Conservation (phyloP, 2,113 vertebrate genomes). For the Xyliphius kryptos region DNA sequence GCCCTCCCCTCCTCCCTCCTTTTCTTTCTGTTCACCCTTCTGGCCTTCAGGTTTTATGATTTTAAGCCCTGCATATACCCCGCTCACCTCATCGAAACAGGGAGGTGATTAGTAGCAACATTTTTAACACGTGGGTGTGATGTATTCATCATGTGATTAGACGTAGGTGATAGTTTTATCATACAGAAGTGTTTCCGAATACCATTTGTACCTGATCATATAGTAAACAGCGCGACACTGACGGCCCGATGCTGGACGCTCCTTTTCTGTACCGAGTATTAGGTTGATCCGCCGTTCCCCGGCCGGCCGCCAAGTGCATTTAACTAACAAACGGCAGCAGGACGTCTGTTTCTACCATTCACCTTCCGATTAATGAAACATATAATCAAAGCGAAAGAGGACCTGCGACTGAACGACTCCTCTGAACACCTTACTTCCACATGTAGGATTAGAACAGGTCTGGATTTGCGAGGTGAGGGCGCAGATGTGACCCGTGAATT, state of each 20-base stretch:
- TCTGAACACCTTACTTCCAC: no score
- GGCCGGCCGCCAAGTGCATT: no score
- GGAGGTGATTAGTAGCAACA: background rate
- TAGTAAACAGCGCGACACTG: background rate
- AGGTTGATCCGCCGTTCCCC: no score
- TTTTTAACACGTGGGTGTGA: background rate
- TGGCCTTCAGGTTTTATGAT: background rate
- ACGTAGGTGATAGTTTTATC: background rate
- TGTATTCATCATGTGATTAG: background rate
- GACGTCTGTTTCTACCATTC: no score
- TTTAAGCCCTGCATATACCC: background rate
- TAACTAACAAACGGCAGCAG: no score
- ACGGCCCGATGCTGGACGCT: background rate
- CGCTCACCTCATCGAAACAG: background rate
- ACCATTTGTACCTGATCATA: constrained; percentile 6
- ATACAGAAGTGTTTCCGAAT: constrained; percentile 3
- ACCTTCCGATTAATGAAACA: no score
- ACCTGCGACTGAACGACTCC: no score
- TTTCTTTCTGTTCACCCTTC: constrained; percentile 28
- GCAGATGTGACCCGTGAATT: no score
- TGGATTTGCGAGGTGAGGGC: no score
- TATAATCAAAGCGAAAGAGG: no score
- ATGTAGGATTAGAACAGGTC: no score
- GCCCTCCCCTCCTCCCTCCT: constrained; percentile 20
- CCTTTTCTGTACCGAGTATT: background rate